These are phyloP conservation scores for Orchestia grillus DNA, from an alignment of 1,140 invertebrate genomes.

Conservation along the genomic window DNA sequence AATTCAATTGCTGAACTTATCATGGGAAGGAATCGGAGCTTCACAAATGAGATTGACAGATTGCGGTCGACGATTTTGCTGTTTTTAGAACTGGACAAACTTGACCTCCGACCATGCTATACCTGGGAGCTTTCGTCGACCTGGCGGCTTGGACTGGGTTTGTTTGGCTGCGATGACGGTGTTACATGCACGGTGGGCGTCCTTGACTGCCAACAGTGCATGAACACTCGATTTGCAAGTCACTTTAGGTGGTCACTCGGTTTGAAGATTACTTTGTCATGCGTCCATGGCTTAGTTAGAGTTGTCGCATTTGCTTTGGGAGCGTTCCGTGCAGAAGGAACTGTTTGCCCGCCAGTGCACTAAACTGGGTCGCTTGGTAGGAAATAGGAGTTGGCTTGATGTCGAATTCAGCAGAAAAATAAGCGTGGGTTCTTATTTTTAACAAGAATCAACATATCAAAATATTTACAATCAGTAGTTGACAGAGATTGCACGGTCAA, in stretches of 20 bases:
- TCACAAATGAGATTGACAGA: background rate
- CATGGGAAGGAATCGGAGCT: background rate
- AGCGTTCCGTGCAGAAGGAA: background rate
- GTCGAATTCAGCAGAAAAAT: background rate
- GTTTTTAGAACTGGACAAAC: background rate
- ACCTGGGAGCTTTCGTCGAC: no score
- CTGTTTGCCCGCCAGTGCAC: background rate
- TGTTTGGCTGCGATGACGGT: no score
- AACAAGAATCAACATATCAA: background rate
- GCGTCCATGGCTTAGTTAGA: background rate
- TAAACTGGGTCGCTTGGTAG: background rate
- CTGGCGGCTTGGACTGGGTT: no score
- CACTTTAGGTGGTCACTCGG: background rate
- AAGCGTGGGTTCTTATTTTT: background rate
- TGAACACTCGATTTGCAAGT: background rate
- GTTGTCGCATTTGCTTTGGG: background rate
- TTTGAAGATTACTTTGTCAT: background rate
- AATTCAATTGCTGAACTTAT: background rate
- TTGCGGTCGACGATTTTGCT: background rate
- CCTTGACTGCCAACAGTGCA: background rate
- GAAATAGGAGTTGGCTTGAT: background rate
- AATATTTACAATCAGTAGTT: no score
- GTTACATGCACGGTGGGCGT: background rate
- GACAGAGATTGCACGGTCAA: no score
- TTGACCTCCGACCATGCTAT: background rate